A percentile compares a stretch with the other conserved stretches of the same genome.
Conservation (phyloP, 2,888 invertebrate genomes). For the Cenopis cana region DNA sequence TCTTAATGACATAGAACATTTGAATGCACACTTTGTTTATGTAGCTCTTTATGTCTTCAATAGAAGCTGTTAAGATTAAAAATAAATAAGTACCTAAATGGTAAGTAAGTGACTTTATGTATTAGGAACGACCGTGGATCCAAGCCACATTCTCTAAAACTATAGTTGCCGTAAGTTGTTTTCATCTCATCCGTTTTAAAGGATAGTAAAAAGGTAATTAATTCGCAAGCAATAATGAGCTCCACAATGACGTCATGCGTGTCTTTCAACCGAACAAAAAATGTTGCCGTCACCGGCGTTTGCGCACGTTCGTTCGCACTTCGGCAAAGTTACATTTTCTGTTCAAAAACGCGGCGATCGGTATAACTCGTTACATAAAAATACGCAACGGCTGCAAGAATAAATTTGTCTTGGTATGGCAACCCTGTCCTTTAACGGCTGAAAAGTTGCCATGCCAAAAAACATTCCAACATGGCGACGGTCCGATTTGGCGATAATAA, state of each 20-base stretch:
- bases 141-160: not conserved
- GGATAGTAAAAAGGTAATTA: not conserved
- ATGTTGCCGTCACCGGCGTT: conserved; percentile 22
- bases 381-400: not conserved
- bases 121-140: not conserved
- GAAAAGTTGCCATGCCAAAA: conserved; percentile 45
- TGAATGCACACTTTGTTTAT: conserved; percentile 23
- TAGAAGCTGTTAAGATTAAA: conserved; percentile 15
- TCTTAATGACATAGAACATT: conserved; percentile 27
- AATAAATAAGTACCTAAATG: not conserved
- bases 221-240: conserved; percentile 7
- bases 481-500: conserved; percentile 52
- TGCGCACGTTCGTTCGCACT: conserved; percentile 33
- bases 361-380: not conserved
- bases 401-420: conserved; percentile 13
- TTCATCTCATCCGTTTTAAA: not conserved
- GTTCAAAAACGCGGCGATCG: not conserved
- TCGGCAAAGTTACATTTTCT: conserved; percentile 31
- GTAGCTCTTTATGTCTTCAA: conserved; percentile 5
- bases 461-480: conserved; percentile 51
- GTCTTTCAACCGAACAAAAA: conserved; percentile 21
- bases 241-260: conserved; percentile 19
- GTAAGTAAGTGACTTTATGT: not conserved
- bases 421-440: conserved; percentile 17
- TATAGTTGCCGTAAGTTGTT: not conserved